phyloP scores from a whole-genome alignment of 1,140 invertebrate species.

The Triops longicaudatus region DNA sequence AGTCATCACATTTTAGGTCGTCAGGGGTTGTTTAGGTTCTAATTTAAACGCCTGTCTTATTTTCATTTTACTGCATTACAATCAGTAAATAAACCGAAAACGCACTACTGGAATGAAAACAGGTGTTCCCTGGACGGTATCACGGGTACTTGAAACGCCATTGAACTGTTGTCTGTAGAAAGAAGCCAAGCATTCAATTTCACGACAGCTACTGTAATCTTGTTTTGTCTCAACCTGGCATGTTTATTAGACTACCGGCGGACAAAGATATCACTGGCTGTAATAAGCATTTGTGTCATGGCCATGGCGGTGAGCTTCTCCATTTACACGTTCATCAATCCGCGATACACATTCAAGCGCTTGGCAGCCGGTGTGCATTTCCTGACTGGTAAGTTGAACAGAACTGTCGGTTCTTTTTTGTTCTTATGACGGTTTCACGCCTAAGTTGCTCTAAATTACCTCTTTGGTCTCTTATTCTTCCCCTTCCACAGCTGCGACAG shows the following conservation, averaged over 20 bases:
- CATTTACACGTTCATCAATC: slow-evolving; percentile 73
- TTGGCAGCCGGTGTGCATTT: slow-evolving; percentile 75
- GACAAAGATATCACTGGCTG: slow-evolving; percentile 72
- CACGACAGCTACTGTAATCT: neutral
- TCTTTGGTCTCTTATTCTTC: neutral
- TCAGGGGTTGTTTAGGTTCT: too few species aligned
- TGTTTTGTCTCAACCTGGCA: slow-evolving; percentile 35
- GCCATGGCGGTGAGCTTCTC: slow-evolving; percentile 70
- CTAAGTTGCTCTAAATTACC: slow-evolving; percentile 18
- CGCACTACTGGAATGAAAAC: too few species aligned
- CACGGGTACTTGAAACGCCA: too few species aligned
- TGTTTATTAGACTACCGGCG: slow-evolving; percentile 60
- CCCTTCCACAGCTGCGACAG: slow-evolving; percentile 28
- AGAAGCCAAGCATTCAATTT: neutral
- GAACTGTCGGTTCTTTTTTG: neutral
- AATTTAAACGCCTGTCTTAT: too few species aligned
- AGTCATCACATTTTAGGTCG: too few species aligned
- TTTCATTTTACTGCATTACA: too few species aligned
- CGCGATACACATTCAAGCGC: slow-evolving; percentile 80
- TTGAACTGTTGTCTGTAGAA: too few species aligned
- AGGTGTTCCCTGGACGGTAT: too few species aligned
- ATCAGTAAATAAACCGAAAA: too few species aligned
- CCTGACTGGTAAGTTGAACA: slow-evolving; percentile 58
- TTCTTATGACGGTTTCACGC: slow-evolving; percentile 20
- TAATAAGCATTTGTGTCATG: slow-evolving; percentile 71